phyloP scores from a whole-genome alignment of 2,797 vertebrate genomes.

The Aphelocoma californica region DNA sequence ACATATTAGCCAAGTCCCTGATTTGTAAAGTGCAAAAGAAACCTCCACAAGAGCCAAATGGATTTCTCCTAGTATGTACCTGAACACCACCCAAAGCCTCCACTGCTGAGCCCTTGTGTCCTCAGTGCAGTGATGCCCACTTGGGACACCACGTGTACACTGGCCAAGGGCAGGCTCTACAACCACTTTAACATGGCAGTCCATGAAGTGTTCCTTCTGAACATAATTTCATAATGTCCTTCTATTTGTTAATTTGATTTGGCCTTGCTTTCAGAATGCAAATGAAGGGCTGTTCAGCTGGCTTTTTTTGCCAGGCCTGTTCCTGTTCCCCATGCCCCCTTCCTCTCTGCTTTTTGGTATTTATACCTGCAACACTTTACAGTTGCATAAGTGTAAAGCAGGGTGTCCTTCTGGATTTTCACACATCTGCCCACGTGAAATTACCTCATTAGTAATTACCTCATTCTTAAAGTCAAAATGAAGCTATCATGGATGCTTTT shows the following conservation, averaged over 20 bases:
- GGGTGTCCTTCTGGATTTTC: neutral
- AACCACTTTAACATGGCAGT: rapidly evolving
- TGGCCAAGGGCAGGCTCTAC: neutral
- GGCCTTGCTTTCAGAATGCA: neutral
- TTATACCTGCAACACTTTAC: neutral
- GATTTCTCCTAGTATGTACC: neutral
- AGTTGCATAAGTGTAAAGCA: neutral
- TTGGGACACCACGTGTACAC: rapidly evolving
- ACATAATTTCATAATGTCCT: neutral
- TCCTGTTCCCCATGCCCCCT: neutral
- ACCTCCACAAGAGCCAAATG: neutral
- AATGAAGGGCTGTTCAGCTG: neutral
- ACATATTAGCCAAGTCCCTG: neutral
- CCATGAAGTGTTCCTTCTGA: neutral
- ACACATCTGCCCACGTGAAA: neutral
- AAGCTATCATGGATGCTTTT: neutral
- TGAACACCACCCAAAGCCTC: neutral
- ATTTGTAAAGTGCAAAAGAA: neutral
- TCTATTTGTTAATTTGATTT: neutral
- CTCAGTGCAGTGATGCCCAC: rapidly evolving
- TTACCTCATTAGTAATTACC: neutral
- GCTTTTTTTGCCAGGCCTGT: neutral
- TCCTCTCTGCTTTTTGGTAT: neutral
- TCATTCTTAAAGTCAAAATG: neutral
- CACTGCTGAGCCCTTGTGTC: neutral